Base-by-base conservation (phyloP, 2,888 invertebrate species). In the Alitta virens region DNA sequence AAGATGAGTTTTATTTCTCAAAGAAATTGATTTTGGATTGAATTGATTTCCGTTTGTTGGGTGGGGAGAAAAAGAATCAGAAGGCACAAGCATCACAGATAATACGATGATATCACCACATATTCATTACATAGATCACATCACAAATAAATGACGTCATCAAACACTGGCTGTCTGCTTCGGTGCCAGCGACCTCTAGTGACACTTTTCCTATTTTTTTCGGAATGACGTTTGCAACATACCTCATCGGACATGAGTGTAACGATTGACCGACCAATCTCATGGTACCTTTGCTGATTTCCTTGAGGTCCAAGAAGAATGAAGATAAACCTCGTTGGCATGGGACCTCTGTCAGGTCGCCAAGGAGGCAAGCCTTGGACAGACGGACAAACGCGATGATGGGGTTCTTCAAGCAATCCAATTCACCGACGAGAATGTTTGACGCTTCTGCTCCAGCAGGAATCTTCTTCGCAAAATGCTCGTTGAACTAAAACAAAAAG, bases 181-280 rank as follows among this genome's bases (percentile, higher is more conserved):
- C n/a, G n/a, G n/a, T n/a, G n/a, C n/a, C n/a, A n/a, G n/a, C n/a
- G n/a, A n/a, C n/a, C n/a, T n/a, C n/a, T n/a, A n/a, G n/a, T n/a
- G n/a, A n/a, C n/a, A n/a, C n/a, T n/a, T n/a, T n/a, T n/a, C n/a
- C n/a, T n/a, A n/a, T n/a, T n/a, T n/a, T n/a, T n/a, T n/a, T n/a
- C n/a, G n/a, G n/a, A n/a, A n/a, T n/a, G n/a, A n/a, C n/a, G n/a
- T n/a, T n/a, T n/a, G n/a, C n/a, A n/a, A 49, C 71, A 56, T 68
- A 85, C 93, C 85, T 99, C 97, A 82, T 99, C 98, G 0, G 95
- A 94, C 94, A 98, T 94, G 59, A 98, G 85, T 0, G 97, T 97
- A 43, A 95, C 96, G 89, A 99, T 95, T 12, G 97, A 95, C 69
- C 98, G 86, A 5, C 97, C 98, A 62, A 97, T 93, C 86, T 99